These are phyloP conservation scores for Bellardia bayeri DNA, from an alignment of 2,888 invertebrate genomes.

Conservation along the genomic window DNA sequence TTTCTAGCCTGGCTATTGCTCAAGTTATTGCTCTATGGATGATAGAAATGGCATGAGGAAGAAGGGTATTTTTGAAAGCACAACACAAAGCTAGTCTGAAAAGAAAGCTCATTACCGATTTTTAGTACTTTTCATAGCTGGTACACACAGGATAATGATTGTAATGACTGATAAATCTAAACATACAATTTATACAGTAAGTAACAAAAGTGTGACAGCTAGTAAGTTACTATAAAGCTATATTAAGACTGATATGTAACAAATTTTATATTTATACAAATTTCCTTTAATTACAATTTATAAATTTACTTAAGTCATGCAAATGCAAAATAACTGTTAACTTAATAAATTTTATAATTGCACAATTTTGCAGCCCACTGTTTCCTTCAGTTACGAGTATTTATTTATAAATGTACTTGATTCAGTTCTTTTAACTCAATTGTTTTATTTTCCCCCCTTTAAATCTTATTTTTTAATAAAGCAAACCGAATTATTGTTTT, in stretches of 20 bases:
- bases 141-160: background rate
- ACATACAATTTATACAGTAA: background rate
- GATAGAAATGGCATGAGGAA: constrained; percentile 3
- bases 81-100: background rate
- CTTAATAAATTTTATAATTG: background rate
- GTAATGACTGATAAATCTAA: background rate
- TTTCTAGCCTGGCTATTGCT: background rate
- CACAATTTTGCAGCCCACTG: background rate
- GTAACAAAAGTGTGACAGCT: too few species aligned
- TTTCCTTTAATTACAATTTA: too few species aligned
- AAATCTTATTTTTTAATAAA: constrained; percentile 15
- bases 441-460: constrained; percentile 1
- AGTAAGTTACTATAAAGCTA: too few species aligned
- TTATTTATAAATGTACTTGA: background rate
- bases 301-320: background rate
- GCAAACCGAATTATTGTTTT: constrained; percentile 31
- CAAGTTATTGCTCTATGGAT: background rate
- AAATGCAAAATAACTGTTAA: too few species aligned
- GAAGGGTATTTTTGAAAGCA: constrained; percentile 31
- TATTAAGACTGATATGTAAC: background rate
- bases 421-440: background rate
- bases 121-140: constrained; percentile 48
- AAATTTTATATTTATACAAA: background rate
- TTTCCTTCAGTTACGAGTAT: background rate
- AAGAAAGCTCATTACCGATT: constrained; percentile 54